These are phyloP conservation scores for Drosophila mayaguana DNA, from an alignment of 2,888 invertebrate genomes.

Conservation along the genomic window DNA sequence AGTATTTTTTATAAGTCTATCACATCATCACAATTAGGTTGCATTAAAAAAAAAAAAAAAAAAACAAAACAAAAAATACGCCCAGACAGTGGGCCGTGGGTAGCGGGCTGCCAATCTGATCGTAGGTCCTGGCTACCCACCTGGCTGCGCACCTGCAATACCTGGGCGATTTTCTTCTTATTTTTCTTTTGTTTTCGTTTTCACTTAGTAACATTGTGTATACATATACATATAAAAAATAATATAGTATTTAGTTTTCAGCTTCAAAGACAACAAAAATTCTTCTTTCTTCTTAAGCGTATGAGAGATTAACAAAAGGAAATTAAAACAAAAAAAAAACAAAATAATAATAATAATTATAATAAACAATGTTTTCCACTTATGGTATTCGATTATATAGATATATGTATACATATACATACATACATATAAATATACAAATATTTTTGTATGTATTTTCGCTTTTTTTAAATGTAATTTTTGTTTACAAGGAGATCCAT, in stretches of 20 bases:
- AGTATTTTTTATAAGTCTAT: constrained; percentile 83
- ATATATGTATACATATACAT: constrained; percentile 4
- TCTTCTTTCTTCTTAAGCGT: constrained; percentile 24
- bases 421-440: constrained; percentile 11
- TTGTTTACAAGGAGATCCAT: constrained; percentile 69
- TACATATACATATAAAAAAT: constrained; percentile 73
- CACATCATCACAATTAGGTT: constrained; percentile 84
- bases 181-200: constrained; percentile 10
- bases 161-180: constrained; percentile 37
- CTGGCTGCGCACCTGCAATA: constrained; percentile 23
- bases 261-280: constrained; percentile 36
- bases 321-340: constrained; percentile 14
- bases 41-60: constrained; percentile 64
- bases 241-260: constrained; percentile 57
- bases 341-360: constrained; percentile 36
- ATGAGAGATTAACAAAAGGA: constrained; percentile 42
- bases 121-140: constrained; percentile 1
- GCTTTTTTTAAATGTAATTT: constrained; percentile 47
- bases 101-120: constrained; percentile 9
- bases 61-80: constrained; percentile 7
- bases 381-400: constrained; percentile 28
- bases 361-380: constrained; percentile 53
- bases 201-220: constrained; percentile 72
- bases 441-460: constrained; percentile 32
- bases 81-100: constrained; percentile 23